Percentiles rank a stretch among this genome's conserved stretches.
Evolutionary conservation across 2,888 invertebrate genomes (phyloP).

Genomic region (Cryptocheilus praepositus): DNA sequence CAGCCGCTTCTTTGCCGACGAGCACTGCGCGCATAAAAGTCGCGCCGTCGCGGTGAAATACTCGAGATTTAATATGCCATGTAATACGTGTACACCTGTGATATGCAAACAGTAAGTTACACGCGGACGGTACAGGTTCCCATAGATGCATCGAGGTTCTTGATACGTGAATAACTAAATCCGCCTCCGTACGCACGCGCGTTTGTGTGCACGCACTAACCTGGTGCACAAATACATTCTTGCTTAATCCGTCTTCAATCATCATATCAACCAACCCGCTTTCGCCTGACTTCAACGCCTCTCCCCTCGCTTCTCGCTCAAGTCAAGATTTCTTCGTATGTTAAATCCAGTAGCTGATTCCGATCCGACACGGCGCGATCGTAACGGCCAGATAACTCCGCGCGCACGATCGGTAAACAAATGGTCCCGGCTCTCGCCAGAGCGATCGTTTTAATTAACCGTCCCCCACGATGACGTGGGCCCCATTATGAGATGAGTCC

Average conservation of each 20-base stretch:
- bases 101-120: no score
- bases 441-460: slow-evolving; percentile 63
- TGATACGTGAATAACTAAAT: no score
- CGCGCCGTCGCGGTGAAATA: no score
- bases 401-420: slow-evolving; percentile 64
- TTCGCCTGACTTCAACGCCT: slow-evolving; percentile 11
- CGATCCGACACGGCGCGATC: slow-evolving; percentile 67
- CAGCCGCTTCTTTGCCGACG: no score
- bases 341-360: slow-evolving; percentile 68
- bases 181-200: no score
- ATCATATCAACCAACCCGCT: not conserved
- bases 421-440: slow-evolving; percentile 56
- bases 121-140: no score
- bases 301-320: slow-evolving; percentile 17
- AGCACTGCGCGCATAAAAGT: no score
- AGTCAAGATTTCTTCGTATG: slow-evolving; percentile 49
- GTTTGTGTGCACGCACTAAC: no score
- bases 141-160: no score
- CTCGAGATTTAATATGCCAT: no score
- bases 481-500: slow-evolving; percentile 18
- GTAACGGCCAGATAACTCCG: slow-evolving; percentile 62
- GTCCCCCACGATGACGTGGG: slow-evolving; percentile 25
- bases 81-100: no score
- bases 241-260: not conserved
- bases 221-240: not conserved